Conservation (phyloP, 2,113 vertebrate genomes). For the Stercorarius parasiticus region DNA sequence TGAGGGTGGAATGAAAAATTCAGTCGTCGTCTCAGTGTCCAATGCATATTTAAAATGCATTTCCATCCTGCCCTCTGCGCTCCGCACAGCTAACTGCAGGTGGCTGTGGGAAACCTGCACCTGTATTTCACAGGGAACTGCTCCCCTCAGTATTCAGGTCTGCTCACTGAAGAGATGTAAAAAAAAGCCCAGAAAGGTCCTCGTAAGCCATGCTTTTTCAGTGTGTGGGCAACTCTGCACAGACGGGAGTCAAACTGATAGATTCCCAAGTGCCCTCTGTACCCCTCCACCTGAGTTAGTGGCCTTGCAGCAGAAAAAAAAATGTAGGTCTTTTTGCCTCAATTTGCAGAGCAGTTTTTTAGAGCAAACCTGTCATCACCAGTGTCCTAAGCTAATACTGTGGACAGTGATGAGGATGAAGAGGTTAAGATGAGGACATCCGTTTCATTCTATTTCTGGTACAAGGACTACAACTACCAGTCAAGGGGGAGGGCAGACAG, state of each 20-base stretch:
- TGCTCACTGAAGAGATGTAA: background rate
- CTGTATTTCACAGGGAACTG: background rate
- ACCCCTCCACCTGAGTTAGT: background rate
- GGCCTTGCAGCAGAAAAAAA: background rate
- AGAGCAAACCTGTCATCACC: background rate
- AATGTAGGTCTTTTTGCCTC: background rate
- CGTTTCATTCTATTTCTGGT: background rate
- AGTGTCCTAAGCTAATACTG: background rate
- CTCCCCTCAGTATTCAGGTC: background rate
- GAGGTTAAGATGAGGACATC: slow-evolving; percentile 42
- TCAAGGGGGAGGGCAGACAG: background rate
- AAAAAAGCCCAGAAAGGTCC: background rate
- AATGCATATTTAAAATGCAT: background rate
- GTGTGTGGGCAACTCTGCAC: background rate
- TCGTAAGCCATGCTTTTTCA: background rate
- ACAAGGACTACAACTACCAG: background rate
- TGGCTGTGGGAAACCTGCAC: background rate
- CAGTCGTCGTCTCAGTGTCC: background rate
- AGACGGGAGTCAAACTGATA: background rate
- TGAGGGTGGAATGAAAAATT: background rate
- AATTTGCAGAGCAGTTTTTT: background rate
- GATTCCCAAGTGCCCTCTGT: background rate
- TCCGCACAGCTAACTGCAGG: background rate
- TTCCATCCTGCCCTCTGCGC: background rate
- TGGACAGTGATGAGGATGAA: background rate